A percentile compares a stretch with the other conserved stretches of the same genome.
Evolutionary conservation across 2,888 invertebrate genomes (phyloP).

Genomic region (Parnassius mnemosyne): DNA sequence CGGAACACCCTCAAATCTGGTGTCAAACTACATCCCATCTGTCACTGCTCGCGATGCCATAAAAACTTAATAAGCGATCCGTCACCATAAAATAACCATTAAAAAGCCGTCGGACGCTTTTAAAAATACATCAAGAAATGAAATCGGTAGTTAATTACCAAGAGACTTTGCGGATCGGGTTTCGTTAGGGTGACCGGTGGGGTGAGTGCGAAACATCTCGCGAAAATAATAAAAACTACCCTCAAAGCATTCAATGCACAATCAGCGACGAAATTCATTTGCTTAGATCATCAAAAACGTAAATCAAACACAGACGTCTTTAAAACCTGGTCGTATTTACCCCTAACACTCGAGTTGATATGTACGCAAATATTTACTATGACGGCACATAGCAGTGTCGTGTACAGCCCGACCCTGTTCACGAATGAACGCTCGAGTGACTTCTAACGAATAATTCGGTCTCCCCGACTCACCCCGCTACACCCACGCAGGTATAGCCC

Average conservation of each 20-base stretch:
- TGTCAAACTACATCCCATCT: conserved; percentile 78
- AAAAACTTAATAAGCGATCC: conserved; percentile 80
- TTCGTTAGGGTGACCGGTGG: conserved; percentile 52
- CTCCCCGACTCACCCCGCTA: conserved; percentile 37
- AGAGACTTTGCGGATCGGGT: conserved; percentile 73
- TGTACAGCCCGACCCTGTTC: conserved; percentile 65
- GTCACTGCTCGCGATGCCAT: conserved; percentile 66
- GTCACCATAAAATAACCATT: conserved; percentile 81
- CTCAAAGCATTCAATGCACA: conserved; percentile 21
- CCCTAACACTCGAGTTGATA: conserved; percentile 61
- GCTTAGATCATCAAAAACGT: conserved; percentile 38
- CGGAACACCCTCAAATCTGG: conserved; percentile 64
- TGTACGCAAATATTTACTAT: conserved; percentile 77
- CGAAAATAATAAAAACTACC: conserved; percentile 20
- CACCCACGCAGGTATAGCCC: conserved; percentile 40
- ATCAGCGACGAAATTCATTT: conserved; percentile 27
- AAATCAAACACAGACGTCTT: conserved; percentile 40
- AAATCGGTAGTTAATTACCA: conserved; percentile 79
- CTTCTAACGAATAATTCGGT: conserved; percentile 66
- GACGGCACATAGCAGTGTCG: conserved; percentile 67
- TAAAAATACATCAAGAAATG: conserved; percentile 80
- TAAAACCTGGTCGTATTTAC: conserved; percentile 41
- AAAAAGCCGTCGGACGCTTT: conserved; percentile 78
- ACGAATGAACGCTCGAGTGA: conserved; percentile 72
- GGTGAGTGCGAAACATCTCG: conserved; percentile 37